phyloP scores from a whole-genome alignment of 53 echinoderm and acorn worm genomes.

The Crossaster papposus region DNA sequence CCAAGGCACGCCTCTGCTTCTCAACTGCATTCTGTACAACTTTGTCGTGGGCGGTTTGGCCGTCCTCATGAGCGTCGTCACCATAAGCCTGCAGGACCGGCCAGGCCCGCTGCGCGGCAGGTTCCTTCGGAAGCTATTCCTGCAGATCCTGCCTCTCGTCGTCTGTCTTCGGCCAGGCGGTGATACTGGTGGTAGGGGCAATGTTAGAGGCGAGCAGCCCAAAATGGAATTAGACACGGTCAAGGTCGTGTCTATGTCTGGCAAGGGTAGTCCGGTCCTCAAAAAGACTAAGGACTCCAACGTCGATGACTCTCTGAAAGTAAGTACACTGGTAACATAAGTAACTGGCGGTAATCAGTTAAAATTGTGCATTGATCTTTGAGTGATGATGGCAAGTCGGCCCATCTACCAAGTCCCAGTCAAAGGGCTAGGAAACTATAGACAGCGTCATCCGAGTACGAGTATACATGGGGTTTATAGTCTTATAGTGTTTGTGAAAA shows the following conservation, averaged over 20 bases:
- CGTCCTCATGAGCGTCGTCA: constrained; percentile 24
- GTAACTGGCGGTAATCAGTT: neutral
- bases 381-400: too few species aligned
- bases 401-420: too few species aligned
- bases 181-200: too few species aligned
- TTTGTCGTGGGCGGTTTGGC: constrained; percentile 28
- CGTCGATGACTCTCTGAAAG: neutral
- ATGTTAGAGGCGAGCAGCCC: neutral
- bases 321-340: neutral
- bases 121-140: constrained; percentile 4
- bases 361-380: too few species aligned
- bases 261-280: neutral
- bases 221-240: neutral
- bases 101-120: constrained; percentile 1
- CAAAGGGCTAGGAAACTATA: too few species aligned
- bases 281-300: neutral
- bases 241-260: neutral
- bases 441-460: too few species aligned
- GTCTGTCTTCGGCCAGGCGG: neutral
- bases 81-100: constrained; percentile 11
- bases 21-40: neutral
- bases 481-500: too few species aligned
- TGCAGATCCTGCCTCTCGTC: constrained; percentile 1
- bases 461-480: too few species aligned
- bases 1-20: constrained; percentile 12